Conservation (phyloP, 2,797 vertebrate species). For the Cyclopterus lumpus region DNA sequence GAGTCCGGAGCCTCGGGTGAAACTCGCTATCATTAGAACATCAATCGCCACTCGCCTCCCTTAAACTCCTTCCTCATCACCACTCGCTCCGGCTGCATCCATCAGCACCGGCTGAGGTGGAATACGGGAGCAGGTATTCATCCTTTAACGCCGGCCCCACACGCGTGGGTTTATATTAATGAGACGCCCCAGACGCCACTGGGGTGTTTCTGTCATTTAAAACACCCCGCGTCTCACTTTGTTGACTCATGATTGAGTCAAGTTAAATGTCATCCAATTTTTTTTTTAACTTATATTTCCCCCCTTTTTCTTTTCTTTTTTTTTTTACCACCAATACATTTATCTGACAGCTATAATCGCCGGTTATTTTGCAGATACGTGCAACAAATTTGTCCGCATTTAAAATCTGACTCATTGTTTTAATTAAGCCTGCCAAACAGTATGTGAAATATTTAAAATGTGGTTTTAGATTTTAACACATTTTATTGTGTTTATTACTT, state of each 20-base stretch:
- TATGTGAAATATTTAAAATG: background rate
- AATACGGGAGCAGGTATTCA: conserved; percentile 57
- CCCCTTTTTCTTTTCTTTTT: no score
- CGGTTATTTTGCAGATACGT: background rate
- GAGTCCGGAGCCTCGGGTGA: conserved; percentile 49
- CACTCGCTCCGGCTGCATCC: conserved; percentile 35
- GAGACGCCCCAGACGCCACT: conserved; percentile 47
- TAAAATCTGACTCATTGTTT: background rate
- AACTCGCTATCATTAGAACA: conserved; percentile 69
- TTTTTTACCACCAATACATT: background rate
- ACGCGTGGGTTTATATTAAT: conserved; percentile 65
- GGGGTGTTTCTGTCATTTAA: conserved; percentile 63
- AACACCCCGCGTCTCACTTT: conserved; percentile 65
- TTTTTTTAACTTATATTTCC: no score
- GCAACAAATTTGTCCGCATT: background rate
- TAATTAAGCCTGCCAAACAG: background rate
- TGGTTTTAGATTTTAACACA: background rate
- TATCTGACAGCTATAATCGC: background rate
- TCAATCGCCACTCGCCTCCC: conserved; percentile 55
- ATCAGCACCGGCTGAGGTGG: conserved; percentile 49
- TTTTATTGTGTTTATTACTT: background rate
- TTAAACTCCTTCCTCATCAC: conserved; percentile 56
- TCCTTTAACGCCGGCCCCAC: conserved; percentile 57
- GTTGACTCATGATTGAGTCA: conserved; percentile 71
- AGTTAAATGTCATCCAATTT: no score